Percentiles rank a stretch among this genome's conserved stretches.
Evolutionary conservation across 2,888 invertebrate species (phyloP).

Genomic region (Chymomyza procnemis): DNA sequence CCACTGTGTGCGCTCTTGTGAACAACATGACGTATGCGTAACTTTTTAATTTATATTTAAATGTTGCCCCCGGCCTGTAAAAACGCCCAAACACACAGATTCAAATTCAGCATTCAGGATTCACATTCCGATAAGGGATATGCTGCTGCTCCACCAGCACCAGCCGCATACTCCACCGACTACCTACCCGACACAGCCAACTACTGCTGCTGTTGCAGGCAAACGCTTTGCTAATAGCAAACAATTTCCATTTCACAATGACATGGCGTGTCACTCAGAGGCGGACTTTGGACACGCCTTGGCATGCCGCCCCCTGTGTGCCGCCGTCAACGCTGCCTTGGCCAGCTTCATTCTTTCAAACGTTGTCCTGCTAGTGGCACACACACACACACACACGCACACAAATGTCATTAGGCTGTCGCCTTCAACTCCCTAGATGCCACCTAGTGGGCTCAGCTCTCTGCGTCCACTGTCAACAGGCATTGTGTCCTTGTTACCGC

Average conservation of each 20-base stretch:
- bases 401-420: not conserved
- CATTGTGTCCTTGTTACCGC: not conserved
- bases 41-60: constrained; percentile 68
- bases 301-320: not conserved
- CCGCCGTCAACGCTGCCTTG: not conserved
- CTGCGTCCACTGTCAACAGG: not conserved
- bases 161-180: not conserved
- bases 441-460: not conserved
- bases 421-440: constrained; percentile 8
- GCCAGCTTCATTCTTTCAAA: not conserved
- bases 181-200: not conserved
- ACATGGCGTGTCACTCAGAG: not conserved
- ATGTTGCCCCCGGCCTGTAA: constrained; percentile 45
- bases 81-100: constrained; percentile 20
- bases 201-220: not conserved
- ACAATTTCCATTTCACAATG: constrained; percentile 2
- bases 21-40: constrained; percentile 55
- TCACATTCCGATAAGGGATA: not conserved
- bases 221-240: not conserved
- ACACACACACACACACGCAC: too few relatives aligned
- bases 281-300: not conserved
- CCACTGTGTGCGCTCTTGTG: constrained; percentile 10
- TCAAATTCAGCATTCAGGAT: constrained; percentile 9
- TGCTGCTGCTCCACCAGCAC: not conserved
- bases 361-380: not conserved